A percentile compares a stretch with the other conserved stretches of the same genome.
These are phyloP conservation scores for Pseudanteris insignis DNA, from an alignment of 2,888 invertebrate genomes.

Conservation along the genomic window DNA sequence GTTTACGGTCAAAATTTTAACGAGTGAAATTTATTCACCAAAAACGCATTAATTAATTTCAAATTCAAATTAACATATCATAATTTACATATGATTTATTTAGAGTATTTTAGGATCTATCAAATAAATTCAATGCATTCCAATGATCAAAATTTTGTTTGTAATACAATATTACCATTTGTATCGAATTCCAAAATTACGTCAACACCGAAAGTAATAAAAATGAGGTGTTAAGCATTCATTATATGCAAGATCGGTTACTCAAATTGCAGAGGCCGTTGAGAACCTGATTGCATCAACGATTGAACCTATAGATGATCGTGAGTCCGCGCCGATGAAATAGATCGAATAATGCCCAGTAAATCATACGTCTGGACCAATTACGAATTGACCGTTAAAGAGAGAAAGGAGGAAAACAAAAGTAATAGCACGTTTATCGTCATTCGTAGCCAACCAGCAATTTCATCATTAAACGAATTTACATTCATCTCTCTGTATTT, in stretches of 20 bases:
- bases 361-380: constrained; percentile 34
- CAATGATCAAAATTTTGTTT: too few relatives aligned
- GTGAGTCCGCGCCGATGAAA: constrained; percentile 24
- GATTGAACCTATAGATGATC: constrained; percentile 13
- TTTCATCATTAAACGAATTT: constrained; percentile 26
- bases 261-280: constrained; percentile 12
- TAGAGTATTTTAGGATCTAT: not conserved
- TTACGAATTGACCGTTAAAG: constrained; percentile 31
- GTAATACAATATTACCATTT: too few relatives aligned
- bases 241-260: constrained; percentile 31
- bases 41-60: too few relatives aligned
- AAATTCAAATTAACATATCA: too few relatives aligned
- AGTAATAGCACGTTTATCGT: constrained; percentile 33
- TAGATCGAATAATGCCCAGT: constrained; percentile 31
- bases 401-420: constrained; percentile 41
- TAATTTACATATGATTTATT: not conserved
- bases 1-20: too few relatives aligned
- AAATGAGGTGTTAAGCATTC: constrained; percentile 30
- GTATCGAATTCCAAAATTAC: too few relatives aligned
- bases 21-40: too few relatives aligned
- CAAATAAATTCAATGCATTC: not conserved
- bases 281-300: constrained; percentile 22
- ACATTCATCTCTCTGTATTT: constrained; percentile 5
- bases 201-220: too few relatives aligned
- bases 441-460: constrained; percentile 8